Base-by-base conservation (phyloP, 1,140 invertebrate genomes). In the Neodiprion pinetum region DNA sequence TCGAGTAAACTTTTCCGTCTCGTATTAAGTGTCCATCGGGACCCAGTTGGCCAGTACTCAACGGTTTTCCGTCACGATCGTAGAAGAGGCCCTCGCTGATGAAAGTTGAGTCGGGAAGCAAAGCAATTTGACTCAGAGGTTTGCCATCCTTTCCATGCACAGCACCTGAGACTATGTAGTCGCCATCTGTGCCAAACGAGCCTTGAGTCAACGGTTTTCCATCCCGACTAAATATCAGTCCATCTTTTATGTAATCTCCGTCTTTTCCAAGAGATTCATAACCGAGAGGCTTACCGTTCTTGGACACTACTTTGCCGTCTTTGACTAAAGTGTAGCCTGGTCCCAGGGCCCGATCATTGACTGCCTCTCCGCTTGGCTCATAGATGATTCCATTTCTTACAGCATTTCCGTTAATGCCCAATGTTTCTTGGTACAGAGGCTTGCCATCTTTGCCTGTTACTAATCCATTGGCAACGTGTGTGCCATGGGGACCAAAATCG, bases 381-480 rank as follows among this genome's bases (percentile, higher is more conserved):
- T 80, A 81, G 8, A 88, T 80, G 1, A 86, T 47, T 8, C 87
- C 87, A 74, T 87, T 85, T 53, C 79, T 84, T 1, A 88, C 76
- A 2, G 77, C 84, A 77, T 84, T 82, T 48, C 82, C 82, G 48
- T 87, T 86, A 12, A 81, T 86, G 7, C 86, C 84, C 9, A 89
- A 72, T 11, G 74, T 53, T 21, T 84, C 76, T 78, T 88, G 86
- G 74, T 87, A 79, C 14, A 85, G 72, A 61, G 83, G 83, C 74
- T 87, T 88, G 0, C 85, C 85, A 67, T 90, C 88, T 78, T 87
- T 89, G 61, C 86, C 86, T 0, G 82, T 85, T 7, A 89, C 76
- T 9, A 85, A 67, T 7, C 88, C 85, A 67, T 85, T 85, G 7
- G 69, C 71, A 7, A 88, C 79, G 66, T 87, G 80, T 12, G 80